Evolutionary conservation across 92 coral and sea anemone genomes (phyloP), one percentile per base, ranked within the genome.

Genomic region (Parazoanthus atlanticus): DNA sequence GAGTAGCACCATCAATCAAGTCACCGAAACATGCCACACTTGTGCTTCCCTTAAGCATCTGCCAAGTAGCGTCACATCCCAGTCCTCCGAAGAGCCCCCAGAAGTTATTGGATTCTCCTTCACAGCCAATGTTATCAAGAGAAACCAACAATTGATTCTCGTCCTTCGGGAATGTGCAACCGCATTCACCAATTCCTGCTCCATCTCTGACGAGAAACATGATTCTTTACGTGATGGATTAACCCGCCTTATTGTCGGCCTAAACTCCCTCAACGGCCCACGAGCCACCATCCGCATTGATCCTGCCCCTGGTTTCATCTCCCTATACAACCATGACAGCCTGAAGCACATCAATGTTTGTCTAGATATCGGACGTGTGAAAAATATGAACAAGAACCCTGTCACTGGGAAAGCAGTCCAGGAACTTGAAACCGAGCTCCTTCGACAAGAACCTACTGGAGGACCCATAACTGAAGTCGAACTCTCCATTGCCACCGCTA

Each of bases 341-440:
- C 36, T 86, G 21, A 23, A 74, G 10, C 89, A 74, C 67, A 74
- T 74, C 64, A 76, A 76, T 30, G 76, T 73, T 21, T 23, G 36
- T 10, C 3, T 85, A 32, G 88, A 85, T 10, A 28, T 85, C 19
- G 88, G 88, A 19, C 81, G 81, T 16, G 30, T 46, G 25, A 85
- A 84, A 67, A 85, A 73, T 43, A 56, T 11, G 23, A 76, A 86
- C 82, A 76, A 74, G 31, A 85, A 69, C 43, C 88, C 88, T 0
- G 88, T 85, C 5, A 78, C 88, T 5, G 82, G 72, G 34, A 74
- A 54, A 16, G 89, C 81, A 40, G 52, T 76, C 31, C 31, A 26
- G 29, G 90, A 87, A 31, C 38, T 52, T 19, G 90, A 88, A 79
- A 73, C 15, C 3, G 90, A 88, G 29, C 86, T 88, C 26, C 78